A percentile compares a stretch with the other conserved stretches of the same genome.
These are phyloP conservation scores for Athetis lepigone DNA, from an alignment of 2,888 invertebrate genomes.

Conservation along the genomic window DNA sequence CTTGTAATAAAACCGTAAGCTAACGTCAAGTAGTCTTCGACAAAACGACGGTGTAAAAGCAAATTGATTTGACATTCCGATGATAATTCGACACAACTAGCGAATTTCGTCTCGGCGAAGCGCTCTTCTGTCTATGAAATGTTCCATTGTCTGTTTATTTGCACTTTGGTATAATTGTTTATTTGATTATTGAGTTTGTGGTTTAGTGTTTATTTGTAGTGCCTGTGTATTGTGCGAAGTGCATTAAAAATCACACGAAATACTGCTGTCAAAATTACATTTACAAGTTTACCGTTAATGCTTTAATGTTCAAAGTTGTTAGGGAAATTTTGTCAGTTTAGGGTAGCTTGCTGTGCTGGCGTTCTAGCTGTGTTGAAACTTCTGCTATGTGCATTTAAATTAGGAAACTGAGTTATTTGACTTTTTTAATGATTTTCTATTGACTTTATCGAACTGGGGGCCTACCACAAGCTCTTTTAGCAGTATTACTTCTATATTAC, in stretches of 20 bases:
- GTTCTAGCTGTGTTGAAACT: too few relatives aligned
- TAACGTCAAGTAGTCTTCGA: conserved; percentile 69
- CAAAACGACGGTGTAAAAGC: conserved; percentile 81
- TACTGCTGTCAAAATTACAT: too few relatives aligned
- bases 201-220: background rate
- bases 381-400: too few relatives aligned
- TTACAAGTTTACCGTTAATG: too few relatives aligned
- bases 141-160: conserved; percentile 66
- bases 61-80: conserved; percentile 86
- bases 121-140: conserved; percentile 68
- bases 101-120: conserved; percentile 73
- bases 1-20: conserved; percentile 75
- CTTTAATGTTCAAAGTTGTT: too few relatives aligned
- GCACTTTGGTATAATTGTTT: conserved; percentile 51
- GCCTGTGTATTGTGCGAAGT: background rate
- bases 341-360: too few relatives aligned
- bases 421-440: too few relatives aligned
- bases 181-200: conserved; percentile 37
- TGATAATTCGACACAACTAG: conserved; percentile 80
- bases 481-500: too few relatives aligned
- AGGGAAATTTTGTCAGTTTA: too few relatives aligned
- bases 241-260: background rate
- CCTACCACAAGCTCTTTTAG: too few relatives aligned
- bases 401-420: too few relatives aligned
- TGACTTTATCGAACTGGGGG: too few relatives aligned